Conservation (phyloP, 2,113 vertebrate species). For the Tetrax tetrax region DNA sequence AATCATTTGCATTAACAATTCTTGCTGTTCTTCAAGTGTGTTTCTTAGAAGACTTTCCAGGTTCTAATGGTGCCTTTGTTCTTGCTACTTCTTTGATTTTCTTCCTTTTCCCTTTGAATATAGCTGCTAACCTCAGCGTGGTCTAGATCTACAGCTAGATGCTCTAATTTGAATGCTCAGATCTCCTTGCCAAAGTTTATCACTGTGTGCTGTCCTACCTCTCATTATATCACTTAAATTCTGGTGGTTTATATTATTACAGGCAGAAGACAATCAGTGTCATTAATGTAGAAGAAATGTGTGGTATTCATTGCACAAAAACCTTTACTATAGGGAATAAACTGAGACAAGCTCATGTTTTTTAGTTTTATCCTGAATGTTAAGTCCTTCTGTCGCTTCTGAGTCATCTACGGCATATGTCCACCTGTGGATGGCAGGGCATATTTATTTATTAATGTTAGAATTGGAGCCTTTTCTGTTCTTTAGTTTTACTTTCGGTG, state of each 20-base stretch:
- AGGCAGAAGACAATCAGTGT: neutral
- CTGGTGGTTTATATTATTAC: neutral
- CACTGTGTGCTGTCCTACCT: neutral
- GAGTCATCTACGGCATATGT: neutral
- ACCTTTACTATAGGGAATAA: neutral
- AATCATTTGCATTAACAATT: constrained; percentile 35
- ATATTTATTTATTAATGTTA: neutral
- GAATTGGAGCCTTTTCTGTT: neutral
- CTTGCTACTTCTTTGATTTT: constrained; percentile 21
- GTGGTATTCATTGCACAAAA: neutral
- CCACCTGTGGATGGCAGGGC: neutral
- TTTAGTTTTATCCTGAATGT: neutral
- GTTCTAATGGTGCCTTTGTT: constrained; percentile 34
- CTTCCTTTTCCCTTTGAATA: neutral
- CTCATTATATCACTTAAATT: neutral
- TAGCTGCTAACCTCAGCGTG: neutral
- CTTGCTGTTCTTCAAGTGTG: neutral
- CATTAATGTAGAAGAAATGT: neutral
- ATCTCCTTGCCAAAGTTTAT: constrained; percentile 11
- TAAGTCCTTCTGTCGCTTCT: neutral
- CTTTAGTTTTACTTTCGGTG: neutral
- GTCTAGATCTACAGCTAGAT: neutral
- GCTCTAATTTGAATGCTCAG: neutral
- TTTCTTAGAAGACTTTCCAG: constrained; percentile 33
- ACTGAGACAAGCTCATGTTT: neutral